Conservation (phyloP, 2,888 invertebrate species). For the Listrodromus nycthemerus region DNA sequence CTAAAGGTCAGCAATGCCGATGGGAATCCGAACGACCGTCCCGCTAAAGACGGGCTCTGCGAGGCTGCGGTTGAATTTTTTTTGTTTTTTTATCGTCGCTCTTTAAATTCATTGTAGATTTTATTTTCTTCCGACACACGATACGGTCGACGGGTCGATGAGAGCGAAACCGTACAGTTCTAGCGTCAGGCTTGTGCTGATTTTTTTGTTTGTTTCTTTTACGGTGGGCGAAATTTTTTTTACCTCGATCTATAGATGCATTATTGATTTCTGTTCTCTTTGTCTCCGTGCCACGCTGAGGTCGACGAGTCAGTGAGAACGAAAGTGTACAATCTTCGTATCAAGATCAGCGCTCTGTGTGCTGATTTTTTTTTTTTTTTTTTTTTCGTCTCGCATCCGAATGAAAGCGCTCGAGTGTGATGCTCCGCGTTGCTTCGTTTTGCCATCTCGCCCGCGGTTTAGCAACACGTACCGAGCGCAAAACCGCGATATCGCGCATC, state of each 20-base stretch:
- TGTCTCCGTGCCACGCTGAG: not conserved
- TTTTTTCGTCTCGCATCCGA: constrained; percentile 23
- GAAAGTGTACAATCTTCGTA: not conserved
- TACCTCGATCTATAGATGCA: not conserved
- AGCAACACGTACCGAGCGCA: constrained; percentile 53
- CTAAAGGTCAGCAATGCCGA: constrained; percentile 32
- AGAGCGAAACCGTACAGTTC: no score
- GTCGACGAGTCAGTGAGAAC: not conserved
- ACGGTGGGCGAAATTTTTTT: no score
- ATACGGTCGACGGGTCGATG: no score
- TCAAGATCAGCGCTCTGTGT: not conserved
- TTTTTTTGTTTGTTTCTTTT: no score
- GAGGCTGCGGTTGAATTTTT: no score
- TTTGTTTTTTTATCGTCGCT: not conserved
- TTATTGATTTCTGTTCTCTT: not conserved
- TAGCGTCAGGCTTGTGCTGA: no score
- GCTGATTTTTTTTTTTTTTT: constrained; percentile 1
- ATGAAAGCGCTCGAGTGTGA: constrained; percentile 53
- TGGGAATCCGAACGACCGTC: not conserved
- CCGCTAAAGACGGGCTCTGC: not conserved
- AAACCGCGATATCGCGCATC: constrained; percentile 53
- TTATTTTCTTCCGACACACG: no score
- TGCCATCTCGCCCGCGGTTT: constrained; percentile 54
- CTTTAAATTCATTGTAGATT: not conserved
- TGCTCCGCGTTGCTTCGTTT: constrained; percentile 27